A percentile compares a stretch with the other conserved stretches of the same genome.
These are phyloP conservation scores for Temnothorax ravouxi DNA, from an alignment of 2,888 invertebrate genomes.

Conservation along the genomic window DNA sequence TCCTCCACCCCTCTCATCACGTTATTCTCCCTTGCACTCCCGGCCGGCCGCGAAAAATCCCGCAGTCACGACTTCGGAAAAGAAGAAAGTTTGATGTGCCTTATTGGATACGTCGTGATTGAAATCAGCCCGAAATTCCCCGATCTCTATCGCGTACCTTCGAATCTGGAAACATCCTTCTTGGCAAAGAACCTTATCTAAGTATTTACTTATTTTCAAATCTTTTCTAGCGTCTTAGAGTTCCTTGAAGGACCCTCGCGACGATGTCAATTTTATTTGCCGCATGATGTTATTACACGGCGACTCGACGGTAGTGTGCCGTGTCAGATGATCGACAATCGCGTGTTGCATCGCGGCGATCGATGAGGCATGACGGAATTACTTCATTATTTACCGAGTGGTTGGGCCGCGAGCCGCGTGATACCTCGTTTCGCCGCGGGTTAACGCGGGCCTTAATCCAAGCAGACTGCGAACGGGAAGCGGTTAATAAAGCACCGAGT, in stretches of 20 bases:
- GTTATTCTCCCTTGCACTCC: neutral
- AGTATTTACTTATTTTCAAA: neutral
- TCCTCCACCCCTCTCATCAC: neutral
- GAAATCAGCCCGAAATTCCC: slow-evolving; percentile 42
- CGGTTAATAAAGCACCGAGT: slow-evolving; percentile 68
- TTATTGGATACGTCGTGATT: slow-evolving; percentile 49
- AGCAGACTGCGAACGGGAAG: slow-evolving; percentile 32
- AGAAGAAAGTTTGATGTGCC: slow-evolving; percentile 51
- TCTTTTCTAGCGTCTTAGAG: neutral
- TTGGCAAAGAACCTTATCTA: neutral
- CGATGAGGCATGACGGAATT: slow-evolving; percentile 29
- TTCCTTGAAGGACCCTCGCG: neutral
- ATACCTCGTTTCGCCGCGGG: slow-evolving; percentile 10
- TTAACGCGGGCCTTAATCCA: slow-evolving; percentile 43
- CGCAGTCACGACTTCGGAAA: slow-evolving; percentile 66
- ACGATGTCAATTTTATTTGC: slow-evolving; percentile 4
- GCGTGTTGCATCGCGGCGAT: slow-evolving; percentile 22
- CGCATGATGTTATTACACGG: neutral
- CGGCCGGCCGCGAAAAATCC: slow-evolving; percentile 59
- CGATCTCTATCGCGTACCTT: slow-evolving; percentile 53
- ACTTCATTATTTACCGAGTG: slow-evolving; percentile 52
- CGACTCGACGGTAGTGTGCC: neutral
- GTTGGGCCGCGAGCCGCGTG: slow-evolving; percentile 1
- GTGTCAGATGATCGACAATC: slow-evolving; percentile 27
- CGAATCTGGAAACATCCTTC: slow-evolving; percentile 9